Evolutionary conservation across 2,888 invertebrate genomes (phyloP).

Genomic region (Drosophila hamatofila): DNA sequence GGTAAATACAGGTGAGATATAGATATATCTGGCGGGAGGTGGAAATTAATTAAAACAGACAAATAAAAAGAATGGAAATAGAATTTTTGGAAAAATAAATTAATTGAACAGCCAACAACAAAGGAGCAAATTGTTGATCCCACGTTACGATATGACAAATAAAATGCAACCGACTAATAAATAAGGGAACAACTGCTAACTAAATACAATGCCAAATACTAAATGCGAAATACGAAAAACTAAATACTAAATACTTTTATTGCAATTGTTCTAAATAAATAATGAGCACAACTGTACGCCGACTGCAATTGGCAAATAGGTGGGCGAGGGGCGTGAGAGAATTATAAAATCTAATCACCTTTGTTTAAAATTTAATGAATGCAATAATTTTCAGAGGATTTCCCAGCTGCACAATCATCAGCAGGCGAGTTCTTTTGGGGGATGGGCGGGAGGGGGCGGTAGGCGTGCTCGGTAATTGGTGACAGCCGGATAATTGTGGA

Average conservation of each 20-base stretch:
- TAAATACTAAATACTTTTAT: constrained; percentile 58
- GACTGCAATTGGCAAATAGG: constrained; percentile 7
- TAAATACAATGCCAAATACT: constrained; percentile 39
- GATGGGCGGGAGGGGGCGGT: background rate
- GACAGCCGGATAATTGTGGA: constrained; percentile 42
- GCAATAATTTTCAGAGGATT: constrained; percentile 77
- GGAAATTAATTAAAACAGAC: constrained; percentile 71
- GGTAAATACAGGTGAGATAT: background rate
- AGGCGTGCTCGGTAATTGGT: constrained; percentile 60
- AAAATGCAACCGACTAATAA: constrained; percentile 60
- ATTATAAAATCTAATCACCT: constrained; percentile 82
- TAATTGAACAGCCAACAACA: constrained; percentile 32
- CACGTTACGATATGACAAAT: constrained; percentile 57
- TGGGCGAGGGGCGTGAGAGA: constrained; percentile 30
- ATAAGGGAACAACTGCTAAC: constrained; percentile 52
- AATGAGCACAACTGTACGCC: constrained; percentile 70
- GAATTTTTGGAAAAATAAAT: constrained; percentile 59
- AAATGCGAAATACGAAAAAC: constrained; percentile 53
- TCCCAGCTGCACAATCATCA: constrained; percentile 46
- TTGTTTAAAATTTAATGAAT: constrained; percentile 82
- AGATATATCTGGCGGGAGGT: background rate
- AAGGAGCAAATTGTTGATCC: constrained; percentile 59
- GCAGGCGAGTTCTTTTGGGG: background rate
- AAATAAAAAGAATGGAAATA: constrained; percentile 36
- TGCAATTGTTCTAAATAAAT: constrained; percentile 73